Percentiles rank a stretch among this genome's conserved stretches.
Conservation (phyloP, 2,888 invertebrate genomes). For the Morinoia aosen region DNA sequence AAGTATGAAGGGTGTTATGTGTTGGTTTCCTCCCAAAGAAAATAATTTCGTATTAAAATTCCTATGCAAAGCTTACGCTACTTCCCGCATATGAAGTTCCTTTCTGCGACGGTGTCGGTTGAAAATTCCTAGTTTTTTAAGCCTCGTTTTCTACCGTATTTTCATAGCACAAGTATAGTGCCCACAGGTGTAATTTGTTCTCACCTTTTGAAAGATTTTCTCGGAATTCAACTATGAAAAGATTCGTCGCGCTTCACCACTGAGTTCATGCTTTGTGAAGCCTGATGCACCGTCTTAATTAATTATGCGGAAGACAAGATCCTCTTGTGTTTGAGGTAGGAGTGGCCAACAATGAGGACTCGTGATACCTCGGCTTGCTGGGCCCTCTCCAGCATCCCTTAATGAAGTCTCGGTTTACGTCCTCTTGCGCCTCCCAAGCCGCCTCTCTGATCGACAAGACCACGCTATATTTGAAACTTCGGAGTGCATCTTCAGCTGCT, state of each 20-base stretch:
- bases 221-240: background rate
- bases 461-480: background rate
- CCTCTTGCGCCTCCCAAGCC: background rate
- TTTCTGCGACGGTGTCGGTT: too few relatives aligned
- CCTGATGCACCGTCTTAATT: background rate
- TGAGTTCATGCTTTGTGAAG: background rate
- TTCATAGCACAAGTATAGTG: background rate
- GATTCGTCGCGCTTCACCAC: background rate
- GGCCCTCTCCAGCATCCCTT: background rate
- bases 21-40: too few relatives aligned
- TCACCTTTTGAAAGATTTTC: background rate
- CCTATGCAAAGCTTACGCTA: too few relatives aligned
- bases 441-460: background rate
- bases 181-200: background rate
- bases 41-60: too few relatives aligned
- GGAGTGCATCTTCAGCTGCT: background rate
- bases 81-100: too few relatives aligned
- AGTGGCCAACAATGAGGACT: background rate
- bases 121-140: background rate
- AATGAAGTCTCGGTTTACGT: constrained; percentile 10
- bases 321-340: background rate
- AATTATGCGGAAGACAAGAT: constrained; percentile 12
- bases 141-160: background rate
- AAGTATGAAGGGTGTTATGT: too few relatives aligned
- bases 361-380: background rate